Evolutionary conservation across 1,140 invertebrate genomes (phyloP).

Genomic region (Mya arenaria): DNA sequence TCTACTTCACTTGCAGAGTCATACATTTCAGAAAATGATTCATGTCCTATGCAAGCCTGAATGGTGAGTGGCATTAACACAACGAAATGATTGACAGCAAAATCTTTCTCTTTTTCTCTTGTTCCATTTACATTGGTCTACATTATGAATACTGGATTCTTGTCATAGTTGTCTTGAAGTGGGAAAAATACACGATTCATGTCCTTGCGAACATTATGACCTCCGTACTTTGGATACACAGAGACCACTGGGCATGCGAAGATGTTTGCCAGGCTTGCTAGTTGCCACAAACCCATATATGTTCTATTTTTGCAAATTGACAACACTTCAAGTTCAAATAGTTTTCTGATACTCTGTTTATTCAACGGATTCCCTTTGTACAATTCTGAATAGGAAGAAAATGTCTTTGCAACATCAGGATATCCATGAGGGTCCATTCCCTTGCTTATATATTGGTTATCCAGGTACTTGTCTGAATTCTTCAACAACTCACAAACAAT

Average conservation of each 20-base stretch:
- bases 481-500: not conserved
- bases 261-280: conserved; percentile 4
- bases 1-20: not conserved
- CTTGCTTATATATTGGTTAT: not conserved
- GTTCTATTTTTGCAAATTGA: conserved; percentile 4
- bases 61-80: not conserved
- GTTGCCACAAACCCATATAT: conserved; percentile 25
- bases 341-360: not conserved
- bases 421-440: conserved; percentile 2
- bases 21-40: not conserved
- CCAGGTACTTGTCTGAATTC: conserved; percentile 13
- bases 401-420: not conserved
- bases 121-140: conserved; percentile 6
- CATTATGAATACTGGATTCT: conserved; percentile 7
- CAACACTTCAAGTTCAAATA: not conserved
- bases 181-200: not conserved
- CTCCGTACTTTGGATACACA: conserved; percentile 6
- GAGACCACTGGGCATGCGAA: not conserved
- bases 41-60: not conserved
- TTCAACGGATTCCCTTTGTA: not conserved
- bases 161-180: not conserved
- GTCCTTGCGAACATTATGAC: not conserved
- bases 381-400: not conserved
- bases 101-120: not conserved
- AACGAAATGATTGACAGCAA: conserved; percentile 15